A percentile compares a stretch with the other conserved stretches of the same genome.
phyloP scores from a whole-genome alignment of 2,113 vertebrate species.

The Zosterops pallidus region DNA sequence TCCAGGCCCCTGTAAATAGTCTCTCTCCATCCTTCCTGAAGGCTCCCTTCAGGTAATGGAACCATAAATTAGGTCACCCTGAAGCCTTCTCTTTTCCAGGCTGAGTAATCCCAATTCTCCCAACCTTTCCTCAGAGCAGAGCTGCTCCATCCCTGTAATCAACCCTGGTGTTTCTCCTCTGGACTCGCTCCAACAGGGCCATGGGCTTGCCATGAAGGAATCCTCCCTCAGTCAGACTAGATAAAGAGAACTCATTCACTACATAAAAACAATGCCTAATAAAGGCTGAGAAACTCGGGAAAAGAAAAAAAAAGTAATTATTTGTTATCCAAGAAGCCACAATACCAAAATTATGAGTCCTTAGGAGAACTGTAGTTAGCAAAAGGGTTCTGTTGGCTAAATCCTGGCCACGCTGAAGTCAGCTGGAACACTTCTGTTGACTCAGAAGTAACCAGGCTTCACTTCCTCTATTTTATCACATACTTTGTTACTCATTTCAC shows the following conservation, averaged over 20 bases:
- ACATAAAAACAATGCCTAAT: not conserved
- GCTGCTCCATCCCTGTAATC: not conserved
- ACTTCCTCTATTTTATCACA: not conserved
- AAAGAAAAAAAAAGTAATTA: not conserved
- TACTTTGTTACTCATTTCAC: not conserved
- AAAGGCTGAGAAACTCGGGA: not conserved
- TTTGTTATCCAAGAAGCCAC: not conserved
- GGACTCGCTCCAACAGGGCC: not conserved
- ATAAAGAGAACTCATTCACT: not conserved
- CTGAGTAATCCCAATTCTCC: not conserved
- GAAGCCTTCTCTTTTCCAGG: not conserved
- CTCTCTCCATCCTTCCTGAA: not conserved
- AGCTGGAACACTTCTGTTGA: not conserved
- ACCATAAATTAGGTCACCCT: not conserved
- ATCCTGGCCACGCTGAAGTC: not conserved
- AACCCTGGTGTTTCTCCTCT: not conserved
- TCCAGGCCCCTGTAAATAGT: not conserved
- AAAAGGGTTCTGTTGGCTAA: not conserved
- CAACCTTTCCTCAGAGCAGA: not conserved
- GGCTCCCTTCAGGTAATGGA: not conserved
- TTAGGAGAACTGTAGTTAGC: not conserved
- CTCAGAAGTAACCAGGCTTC: not conserved
- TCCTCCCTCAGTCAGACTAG: not conserved
- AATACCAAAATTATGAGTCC: not conserved
- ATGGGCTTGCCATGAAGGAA: not conserved